phyloP scores from a whole-genome alignment of 2,888 invertebrate species.

The Plusia festucae region DNA sequence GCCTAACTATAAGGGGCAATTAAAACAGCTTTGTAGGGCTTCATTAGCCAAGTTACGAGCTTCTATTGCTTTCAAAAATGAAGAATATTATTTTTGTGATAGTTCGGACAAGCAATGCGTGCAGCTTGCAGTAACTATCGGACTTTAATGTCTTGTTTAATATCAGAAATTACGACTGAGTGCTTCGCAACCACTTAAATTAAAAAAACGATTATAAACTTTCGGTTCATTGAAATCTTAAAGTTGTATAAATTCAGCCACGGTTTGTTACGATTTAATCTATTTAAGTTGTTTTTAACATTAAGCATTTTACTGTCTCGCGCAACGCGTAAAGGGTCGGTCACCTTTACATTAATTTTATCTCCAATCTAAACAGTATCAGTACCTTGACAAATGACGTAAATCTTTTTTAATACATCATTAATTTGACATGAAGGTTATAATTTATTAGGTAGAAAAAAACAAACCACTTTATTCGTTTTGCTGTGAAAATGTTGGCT shows the following conservation, averaged over 20 bases:
- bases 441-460: background rate
- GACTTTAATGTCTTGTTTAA: constrained; percentile 19
- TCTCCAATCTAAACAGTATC: background rate
- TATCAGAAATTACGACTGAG: constrained; percentile 15
- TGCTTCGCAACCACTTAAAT: constrained; percentile 13
- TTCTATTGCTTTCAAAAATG: constrained; percentile 35
- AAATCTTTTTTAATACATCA: background rate
- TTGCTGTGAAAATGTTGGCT: too few species aligned
- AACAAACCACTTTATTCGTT: background rate
- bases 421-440: background rate
- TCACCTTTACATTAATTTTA: constrained; percentile 1
- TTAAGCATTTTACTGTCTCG: constrained; percentile 2
- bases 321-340: constrained; percentile 1
- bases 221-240: background rate
- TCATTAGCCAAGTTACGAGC: constrained; percentile 72
- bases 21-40: constrained; percentile 82
- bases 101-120: constrained; percentile 23
- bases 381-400: background rate
- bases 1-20: constrained; percentile 79
- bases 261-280: background rate
- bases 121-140: constrained; percentile 11
- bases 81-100: constrained; percentile 42
- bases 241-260: background rate
- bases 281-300: constrained; percentile 1
- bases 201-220: constrained; percentile 3